Evolutionary conservation across 2,797 vertebrate genomes (phyloP), one percentile per base, ranked within the genome.

Genomic region (Liasis olivaceus): DNA sequence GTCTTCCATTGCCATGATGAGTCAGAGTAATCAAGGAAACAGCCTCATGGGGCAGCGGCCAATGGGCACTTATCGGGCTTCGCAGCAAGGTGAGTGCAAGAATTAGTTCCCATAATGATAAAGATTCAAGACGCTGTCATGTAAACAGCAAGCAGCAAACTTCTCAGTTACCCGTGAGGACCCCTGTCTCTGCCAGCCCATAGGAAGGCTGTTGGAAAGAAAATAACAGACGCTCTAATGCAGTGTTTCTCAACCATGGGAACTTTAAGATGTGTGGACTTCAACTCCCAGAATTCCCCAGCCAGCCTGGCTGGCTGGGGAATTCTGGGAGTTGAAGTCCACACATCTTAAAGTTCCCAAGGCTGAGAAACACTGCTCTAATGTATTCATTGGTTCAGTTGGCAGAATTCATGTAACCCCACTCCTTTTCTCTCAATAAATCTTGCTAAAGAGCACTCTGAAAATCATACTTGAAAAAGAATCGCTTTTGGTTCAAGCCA

Each of bases 1-100:
- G 95, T 96, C 98, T 77, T 97, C 98, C 95, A 98, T 99, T 93
- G 98, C 98, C 96, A 98, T 99, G 98, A 98, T 99, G 99, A 98
- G 98, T 94, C 99, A 99, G 97, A 98, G 98, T 90, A 98, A 98
- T 97, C 99, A 99, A 97, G 99, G 98, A 92, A 98, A 98, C 98
- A 98, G 97, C 95, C 98, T 99, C 98, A 99, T 99, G 98, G 97
- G 98, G 4, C 99, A 99, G 97, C 98, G 99, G 94, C 98, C 98
- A 22, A 98, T 99, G 97, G 99, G 98, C 31, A 98, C 98, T n/a
- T 99, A 99, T 97, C 98, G 98, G 94, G 97, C 99, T 4, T 98
- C 99, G 54, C 99, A 99, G 96, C 99, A 99, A 99, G 99, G 99
- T 99, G 98, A 96, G 72, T 47, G 36, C 11, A 81, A 81, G 42